Base-by-base conservation (phyloP, 2,797 vertebrate genomes). In the Meriones psammophilus region DNA sequence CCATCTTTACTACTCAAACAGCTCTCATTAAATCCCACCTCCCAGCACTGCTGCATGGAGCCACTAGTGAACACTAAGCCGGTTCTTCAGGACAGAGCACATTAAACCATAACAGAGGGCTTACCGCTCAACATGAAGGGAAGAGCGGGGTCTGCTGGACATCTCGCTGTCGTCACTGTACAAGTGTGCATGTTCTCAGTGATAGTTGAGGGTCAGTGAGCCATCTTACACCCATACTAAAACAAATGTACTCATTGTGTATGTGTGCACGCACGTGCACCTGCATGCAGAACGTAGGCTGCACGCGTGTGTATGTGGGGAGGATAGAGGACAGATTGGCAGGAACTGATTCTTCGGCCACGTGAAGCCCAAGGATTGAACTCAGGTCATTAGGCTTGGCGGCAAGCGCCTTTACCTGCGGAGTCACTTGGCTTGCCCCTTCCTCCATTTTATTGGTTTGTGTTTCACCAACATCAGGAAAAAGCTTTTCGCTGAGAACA, bases 291-390 rank as follows among this genome's bases (percentile, higher is more conserved):
- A 62, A 18, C 24, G 28, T 30, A 28, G 0, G 14, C 28, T 8
- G 46, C 39, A 4, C 33, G 28, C 50, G n/a, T 42, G n/a, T 18
- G 33, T 36, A 42, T 42, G 42, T 42, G 42, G 42, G 33, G 66
- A 56, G 13, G 36, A 28, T 6, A 56, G 56, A 80, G 78, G 54
- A 10, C 54, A 58, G 46, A 85, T 22, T 50, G 64, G 24, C 22
- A 36, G 13, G 22, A 36, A 12, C 17, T 0, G 22, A 1, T 56
- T 5, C 33, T 69, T 71, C 54, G 10, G 8, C 22, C 22, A 1
- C 28, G 33, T 26, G 30, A 54, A 22, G 71, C 46, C 33, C 0
- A 0, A 15, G 42, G 20, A 24, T 54, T 54, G 30, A n/a, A n/a
- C 66, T 86, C 30, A 4, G 66, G 84, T 56, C 22, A 9, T 56